Conservation (phyloP, 2,113 vertebrate genomes). For the Boleophthalmus pectinirostris region DNA sequence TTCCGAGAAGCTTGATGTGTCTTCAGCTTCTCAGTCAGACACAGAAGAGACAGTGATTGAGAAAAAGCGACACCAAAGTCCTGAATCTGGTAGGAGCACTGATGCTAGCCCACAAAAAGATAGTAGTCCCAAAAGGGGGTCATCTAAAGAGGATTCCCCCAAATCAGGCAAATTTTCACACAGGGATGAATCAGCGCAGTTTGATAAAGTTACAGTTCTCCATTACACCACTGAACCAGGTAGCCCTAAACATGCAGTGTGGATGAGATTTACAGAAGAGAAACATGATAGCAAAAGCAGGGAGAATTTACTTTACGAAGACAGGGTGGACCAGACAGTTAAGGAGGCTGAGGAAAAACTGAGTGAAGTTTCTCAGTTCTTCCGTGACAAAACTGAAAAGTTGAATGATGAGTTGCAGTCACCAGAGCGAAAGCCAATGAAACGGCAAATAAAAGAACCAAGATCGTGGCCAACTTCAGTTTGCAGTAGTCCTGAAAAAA, state of each 20-base stretch:
- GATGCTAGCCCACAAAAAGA: conserved; percentile 72
- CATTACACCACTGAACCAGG: conserved; percentile 94
- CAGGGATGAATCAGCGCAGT: conserved; percentile 85
- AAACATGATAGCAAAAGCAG: conserved; percentile 90
- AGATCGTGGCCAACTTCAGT: conserved; percentile 85
- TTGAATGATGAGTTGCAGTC: conserved; percentile 96
- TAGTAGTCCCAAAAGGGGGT: conserved; percentile 85
- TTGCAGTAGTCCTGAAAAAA: conserved; percentile 90
- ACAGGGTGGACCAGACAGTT: conserved; percentile 96
- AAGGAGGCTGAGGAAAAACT: conserved; percentile 99
- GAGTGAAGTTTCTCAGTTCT: conserved; percentile 97
- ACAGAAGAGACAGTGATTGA: conserved; percentile 86
- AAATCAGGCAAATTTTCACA: conserved; percentile 85
- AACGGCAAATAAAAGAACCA: conserved; percentile 80
- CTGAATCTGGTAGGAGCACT: conserved; percentile 81
- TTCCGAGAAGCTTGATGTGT: conserved; percentile 91
- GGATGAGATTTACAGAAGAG: conserved; percentile 97
- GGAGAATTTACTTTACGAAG: conserved; percentile 96
- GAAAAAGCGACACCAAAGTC: conserved; percentile 77
- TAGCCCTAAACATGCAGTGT: conserved; percentile 93
- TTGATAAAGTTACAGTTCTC: conserved; percentile 96
- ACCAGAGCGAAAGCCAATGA: conserved; percentile 91
- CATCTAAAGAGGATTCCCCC: conserved; percentile 90
- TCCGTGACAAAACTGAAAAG: conserved; percentile 98
- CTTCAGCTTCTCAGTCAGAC: conserved; percentile 84